A percentile compares a stretch with the other conserved stretches of the same genome.
Conservation (phyloP, 2,888 invertebrate species). For the Caenorhabditis becei region DNA sequence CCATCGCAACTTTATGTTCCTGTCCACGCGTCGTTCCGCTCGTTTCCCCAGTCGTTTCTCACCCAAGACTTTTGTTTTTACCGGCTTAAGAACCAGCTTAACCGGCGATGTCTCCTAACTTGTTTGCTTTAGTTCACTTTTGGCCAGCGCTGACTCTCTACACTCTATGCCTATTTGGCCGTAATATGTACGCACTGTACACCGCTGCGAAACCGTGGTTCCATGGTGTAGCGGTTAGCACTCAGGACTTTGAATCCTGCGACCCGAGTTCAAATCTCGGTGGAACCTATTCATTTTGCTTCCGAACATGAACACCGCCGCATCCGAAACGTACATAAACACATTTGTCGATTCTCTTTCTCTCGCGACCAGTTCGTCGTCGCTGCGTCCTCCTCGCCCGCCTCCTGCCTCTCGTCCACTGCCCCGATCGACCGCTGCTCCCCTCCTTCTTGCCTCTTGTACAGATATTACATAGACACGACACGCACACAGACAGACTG, state of each 20-base stretch:
- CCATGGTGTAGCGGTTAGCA: constrained; percentile 76
- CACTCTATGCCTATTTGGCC: neutral
- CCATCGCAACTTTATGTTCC: neutral
- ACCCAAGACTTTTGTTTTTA: constrained; percentile 2
- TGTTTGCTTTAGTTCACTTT: constrained; percentile 30
- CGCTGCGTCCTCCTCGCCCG: constrained; percentile 3
- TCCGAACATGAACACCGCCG: constrained; percentile 6
- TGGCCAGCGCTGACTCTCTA: neutral
- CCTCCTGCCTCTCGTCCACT: constrained; percentile 36
- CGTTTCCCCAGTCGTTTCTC: neutral
- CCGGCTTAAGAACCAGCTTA: constrained; percentile 4
- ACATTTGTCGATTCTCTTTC: constrained; percentile 20
- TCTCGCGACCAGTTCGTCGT: constrained; percentile 35
- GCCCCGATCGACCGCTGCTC: constrained; percentile 28
- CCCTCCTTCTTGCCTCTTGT: constrained; percentile 35
- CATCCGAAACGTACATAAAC: constrained; percentile 13
- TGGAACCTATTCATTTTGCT: constrained; percentile 65
- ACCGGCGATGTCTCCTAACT: neutral
- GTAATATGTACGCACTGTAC: neutral
- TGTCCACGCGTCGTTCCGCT: neutral
- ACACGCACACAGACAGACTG: constrained; percentile 53
- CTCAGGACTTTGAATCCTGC: constrained; percentile 75
- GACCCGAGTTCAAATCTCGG: constrained; percentile 75
- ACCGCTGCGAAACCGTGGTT: constrained; percentile 35
- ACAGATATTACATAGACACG: constrained; percentile 59